Evolutionary conservation across 1,140 invertebrate genomes (phyloP), one percentile per base, ranked within the genome.

Genomic region (Oreohelix idahoensis): DNA sequence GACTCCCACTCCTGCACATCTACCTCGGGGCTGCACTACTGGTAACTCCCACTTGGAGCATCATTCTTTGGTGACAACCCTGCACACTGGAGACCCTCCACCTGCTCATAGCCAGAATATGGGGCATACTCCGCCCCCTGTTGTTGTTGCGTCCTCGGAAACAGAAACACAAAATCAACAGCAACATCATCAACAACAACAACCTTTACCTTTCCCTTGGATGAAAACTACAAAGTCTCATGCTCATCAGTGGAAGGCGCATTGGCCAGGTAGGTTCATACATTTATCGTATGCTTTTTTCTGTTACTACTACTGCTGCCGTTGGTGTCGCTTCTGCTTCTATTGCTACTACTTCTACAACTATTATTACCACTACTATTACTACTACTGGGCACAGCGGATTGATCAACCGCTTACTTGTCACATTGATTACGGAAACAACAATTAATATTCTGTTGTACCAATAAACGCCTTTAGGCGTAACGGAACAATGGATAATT

Each of bases 211-310:
- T 78, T 92, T 91, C 83, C 91, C 92, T 0, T 92, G 92, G 92
- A 92, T 92, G 92, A 92, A 92, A 84, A 92, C 92, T 15, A 92
- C 92, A 0, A 92, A 92, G 85, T 92, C 91, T 36, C 92, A 92
- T 79, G 92, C 92, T 36, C 90, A 91, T 85, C 92, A 92, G 69
- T 92, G 92, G 92, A 92, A 92, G 79, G 89, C 92, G 15, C 89
- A 92, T 63, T 92, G 92, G 92, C 88, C 90, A 85, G 92, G 92
- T 92, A 87, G 84, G 89, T 1, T 0, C 23, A 15, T 58, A 58
- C 10, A 15, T 58, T 23, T 23, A 58, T 49, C 45, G 45, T 17
- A 17, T 49, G 45, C 53, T 58, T 58, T 23, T 58, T 23, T 11
- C 53, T 49, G 20, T n/a, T 58, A 58, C 53, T 58, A 15, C 23